Evolutionary conservation across 2,888 invertebrate genomes (phyloP).

Genomic region (Dolomedes plantarius): DNA sequence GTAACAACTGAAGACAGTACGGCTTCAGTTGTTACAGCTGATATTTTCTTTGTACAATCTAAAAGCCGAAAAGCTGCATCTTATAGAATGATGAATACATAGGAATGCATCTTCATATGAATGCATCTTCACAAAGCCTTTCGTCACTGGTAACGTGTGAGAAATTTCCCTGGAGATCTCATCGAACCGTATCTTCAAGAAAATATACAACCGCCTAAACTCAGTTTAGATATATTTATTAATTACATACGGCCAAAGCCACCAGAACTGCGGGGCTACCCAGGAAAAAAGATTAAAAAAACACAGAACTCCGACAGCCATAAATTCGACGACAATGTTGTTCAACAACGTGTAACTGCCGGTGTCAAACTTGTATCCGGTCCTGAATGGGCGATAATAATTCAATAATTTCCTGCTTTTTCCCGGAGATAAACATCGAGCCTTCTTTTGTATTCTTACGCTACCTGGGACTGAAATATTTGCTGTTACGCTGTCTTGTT

Average conservation of each 20-base stretch:
- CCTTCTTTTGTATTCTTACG: constrained; percentile 11
- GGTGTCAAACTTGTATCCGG: constrained; percentile 53
- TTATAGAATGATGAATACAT: too few relatives aligned
- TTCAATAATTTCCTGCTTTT: constrained; percentile 68
- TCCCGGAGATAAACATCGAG: constrained; percentile 31
- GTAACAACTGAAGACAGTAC: too few relatives aligned
- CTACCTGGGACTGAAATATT: constrained; percentile 46
- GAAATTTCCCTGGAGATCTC: not conserved
- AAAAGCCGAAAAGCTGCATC: too few relatives aligned
- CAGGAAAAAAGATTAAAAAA: not conserved
- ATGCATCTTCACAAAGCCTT: too few relatives aligned
- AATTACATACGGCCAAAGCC: constrained; percentile 23
- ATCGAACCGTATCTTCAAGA: not conserved
- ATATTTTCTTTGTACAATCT: too few relatives aligned
- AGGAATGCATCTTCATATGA: too few relatives aligned
- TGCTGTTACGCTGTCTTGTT: constrained; percentile 42
- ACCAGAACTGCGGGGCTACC: not conserved
- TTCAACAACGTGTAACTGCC: constrained; percentile 5
- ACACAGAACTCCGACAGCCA: not conserved
- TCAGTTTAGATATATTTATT: constrained; percentile 8
- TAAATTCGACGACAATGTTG: constrained; percentile 37
- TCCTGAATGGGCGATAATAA: constrained; percentile 45
- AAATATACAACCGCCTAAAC: not conserved
- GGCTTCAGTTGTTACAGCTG: too few relatives aligned
- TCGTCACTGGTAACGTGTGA: too few relatives aligned